Conservation (phyloP, 53 echinoderm and acorn worm genomes). For the Henricia sp. region DNA sequence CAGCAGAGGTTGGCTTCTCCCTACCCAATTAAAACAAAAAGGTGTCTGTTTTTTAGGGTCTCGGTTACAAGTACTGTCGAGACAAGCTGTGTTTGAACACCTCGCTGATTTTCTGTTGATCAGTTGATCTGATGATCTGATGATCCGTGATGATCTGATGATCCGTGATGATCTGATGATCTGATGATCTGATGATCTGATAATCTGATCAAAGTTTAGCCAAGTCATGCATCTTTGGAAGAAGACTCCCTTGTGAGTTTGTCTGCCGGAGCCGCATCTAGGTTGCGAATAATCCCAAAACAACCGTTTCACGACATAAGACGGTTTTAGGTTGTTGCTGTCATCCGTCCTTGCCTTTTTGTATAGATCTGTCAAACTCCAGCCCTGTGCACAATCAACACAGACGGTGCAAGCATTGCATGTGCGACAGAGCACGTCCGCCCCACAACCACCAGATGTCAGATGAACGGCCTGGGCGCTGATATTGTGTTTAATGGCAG, state of each 20-base stretch:
- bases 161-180: no score
- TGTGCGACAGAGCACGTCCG: conserved; percentile 53
- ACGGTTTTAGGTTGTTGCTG: conserved; percentile 31
- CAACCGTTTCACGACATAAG: conserved; percentile 54
- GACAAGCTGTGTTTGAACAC: no score
- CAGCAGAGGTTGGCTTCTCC: no score
- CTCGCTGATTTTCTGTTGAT: no score
- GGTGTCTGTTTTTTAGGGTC: no score
- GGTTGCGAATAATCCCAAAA: conserved; percentile 35
- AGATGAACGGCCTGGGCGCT: conserved; percentile 47
- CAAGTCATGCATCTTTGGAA: not conserved
- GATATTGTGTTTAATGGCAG: conserved; percentile 63
- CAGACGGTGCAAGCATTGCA: conserved; percentile 8
- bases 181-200: no score
- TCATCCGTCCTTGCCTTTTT: conserved; percentile 23
- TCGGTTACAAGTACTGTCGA: no score
- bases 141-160: no score
- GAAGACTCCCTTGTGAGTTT: no score
- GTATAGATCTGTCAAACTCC: not conserved
- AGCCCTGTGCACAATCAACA: not conserved
- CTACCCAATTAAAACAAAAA: no score
- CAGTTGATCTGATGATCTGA: no score
- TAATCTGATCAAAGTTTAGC: not conserved
- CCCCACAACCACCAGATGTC: conserved; percentile 62
- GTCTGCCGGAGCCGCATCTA: no score